Conservation (phyloP, 2,888 invertebrate genomes). For the Pyralis farinalis region DNA sequence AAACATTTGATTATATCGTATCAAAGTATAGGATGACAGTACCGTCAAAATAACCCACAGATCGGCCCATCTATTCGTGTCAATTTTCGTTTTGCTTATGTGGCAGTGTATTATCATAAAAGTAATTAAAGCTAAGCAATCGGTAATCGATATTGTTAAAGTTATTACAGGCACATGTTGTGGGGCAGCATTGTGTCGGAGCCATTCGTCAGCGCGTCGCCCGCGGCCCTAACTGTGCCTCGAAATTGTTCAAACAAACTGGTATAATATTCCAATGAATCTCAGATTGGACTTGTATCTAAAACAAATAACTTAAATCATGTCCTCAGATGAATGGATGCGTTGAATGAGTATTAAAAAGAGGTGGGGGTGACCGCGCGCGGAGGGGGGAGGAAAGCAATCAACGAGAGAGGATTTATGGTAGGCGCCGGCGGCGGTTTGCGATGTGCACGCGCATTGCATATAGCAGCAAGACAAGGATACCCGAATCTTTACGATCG, state of each 20-base stretch:
- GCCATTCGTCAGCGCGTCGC: constrained; percentile 36
- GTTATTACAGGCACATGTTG: constrained; percentile 29
- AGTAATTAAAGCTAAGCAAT: constrained; percentile 43
- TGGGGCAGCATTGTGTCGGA: constrained; percentile 29
- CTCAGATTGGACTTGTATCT: constrained; percentile 52
- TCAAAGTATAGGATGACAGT: no score
- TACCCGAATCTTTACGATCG: not conserved
- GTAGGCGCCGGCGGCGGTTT: constrained; percentile 38
- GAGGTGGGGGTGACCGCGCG: constrained; percentile 32
- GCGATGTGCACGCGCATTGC: not conserved
- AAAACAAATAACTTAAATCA: constrained; percentile 71
- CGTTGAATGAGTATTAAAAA: constrained; percentile 52
- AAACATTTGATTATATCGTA: no score
- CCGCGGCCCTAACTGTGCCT: constrained; percentile 37
- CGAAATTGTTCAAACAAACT: constrained; percentile 50
- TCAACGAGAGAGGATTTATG: constrained; percentile 65
- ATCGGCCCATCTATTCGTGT: no score
- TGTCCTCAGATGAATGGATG: constrained; percentile 43
- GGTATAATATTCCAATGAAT: constrained; percentile 59
- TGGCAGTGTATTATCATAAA: constrained; percentile 17
- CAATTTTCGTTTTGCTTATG: no score
- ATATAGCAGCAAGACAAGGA: not conserved
- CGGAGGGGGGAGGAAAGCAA: constrained; percentile 44
- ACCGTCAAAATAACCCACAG: no score
- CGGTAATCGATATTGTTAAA: constrained; percentile 35